Evolutionary conservation across 2,888 invertebrate species (phyloP).

Genomic region (Orchesella flavescens): DNA sequence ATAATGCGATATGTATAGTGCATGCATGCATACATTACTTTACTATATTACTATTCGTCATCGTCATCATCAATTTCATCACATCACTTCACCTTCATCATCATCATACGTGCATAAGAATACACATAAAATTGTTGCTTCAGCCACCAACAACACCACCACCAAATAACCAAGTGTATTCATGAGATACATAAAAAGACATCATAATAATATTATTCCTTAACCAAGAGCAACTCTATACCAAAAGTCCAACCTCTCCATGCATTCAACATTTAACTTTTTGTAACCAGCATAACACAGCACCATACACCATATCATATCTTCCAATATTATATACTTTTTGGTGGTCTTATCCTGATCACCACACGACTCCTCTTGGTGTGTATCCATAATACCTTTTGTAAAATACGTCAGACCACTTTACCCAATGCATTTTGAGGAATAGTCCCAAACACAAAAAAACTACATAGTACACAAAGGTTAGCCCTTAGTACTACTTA

Average conservation of each 20-base stretch:
- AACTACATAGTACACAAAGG: neutral
- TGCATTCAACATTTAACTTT: neutral
- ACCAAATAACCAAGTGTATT: neutral
- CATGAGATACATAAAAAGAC: neutral
- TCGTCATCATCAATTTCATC: constrained; percentile 9
- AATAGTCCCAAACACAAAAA: neutral
- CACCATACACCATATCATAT: neutral
- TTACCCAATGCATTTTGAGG: neutral
- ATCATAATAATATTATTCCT: neutral
- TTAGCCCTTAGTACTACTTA: neutral
- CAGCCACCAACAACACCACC: neutral
- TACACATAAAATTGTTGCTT: neutral
- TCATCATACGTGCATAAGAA: neutral
- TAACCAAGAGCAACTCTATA: neutral
- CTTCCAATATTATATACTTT: neutral
- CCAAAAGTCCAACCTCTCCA: neutral
- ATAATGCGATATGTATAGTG: too few relatives aligned
- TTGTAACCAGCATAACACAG: neutral
- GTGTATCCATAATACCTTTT: neutral
- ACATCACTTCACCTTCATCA: constrained; percentile 32
- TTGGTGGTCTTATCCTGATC: neutral
- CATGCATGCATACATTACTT: too few relatives aligned
- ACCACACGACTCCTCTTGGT: neutral
- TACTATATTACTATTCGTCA: constrained; percentile 11
- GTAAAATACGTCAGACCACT: constrained; percentile 13